phyloP scores from a whole-genome alignment of 2,888 invertebrate genomes.

The Tanytarsus gracilentus region DNA sequence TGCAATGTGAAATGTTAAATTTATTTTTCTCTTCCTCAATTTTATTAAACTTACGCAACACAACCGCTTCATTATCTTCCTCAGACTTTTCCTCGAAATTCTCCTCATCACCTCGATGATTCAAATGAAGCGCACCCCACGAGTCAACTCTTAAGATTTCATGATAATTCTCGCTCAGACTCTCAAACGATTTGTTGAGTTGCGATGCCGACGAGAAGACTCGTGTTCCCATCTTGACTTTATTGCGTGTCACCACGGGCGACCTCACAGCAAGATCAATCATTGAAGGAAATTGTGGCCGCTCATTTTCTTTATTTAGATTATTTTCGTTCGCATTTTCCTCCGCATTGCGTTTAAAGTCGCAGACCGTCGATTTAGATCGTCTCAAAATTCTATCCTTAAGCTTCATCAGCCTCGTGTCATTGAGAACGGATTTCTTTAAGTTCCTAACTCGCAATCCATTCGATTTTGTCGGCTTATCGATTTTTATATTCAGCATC shows the following conservation, averaged over 20 bases:
- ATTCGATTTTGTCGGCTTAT: slow-evolving; percentile 31
- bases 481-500: slow-evolving; percentile 29
- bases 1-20: slow-evolving; percentile 20
- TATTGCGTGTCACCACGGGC: slow-evolving; percentile 50
- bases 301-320: slow-evolving; percentile 62
- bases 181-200: slow-evolving; percentile 33
- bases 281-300: slow-evolving; percentile 41
- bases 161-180: slow-evolving; percentile 31
- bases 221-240: slow-evolving; percentile 67
- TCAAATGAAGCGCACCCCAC: slow-evolving; percentile 12
- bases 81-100: slow-evolving; percentile 4
- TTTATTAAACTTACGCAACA: slow-evolving; percentile 1
- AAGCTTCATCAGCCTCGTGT: slow-evolving; percentile 32
- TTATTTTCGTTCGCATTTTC: slow-evolving; percentile 45
- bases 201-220: slow-evolving; percentile 44
- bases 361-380: slow-evolving; percentile 32
- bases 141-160: slow-evolving; percentile 30
- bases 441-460: slow-evolving; percentile 32
- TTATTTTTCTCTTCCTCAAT: background rate
- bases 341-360: slow-evolving; percentile 40
- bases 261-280: slow-evolving; percentile 21
- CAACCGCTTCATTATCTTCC: slow-evolving; percentile 9
- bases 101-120: background rate
- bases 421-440: slow-evolving; percentile 33
- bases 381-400: slow-evolving; percentile 32